Conservation (phyloP, 2,888 invertebrate genomes). For the Drosophila sordidula region DNA sequence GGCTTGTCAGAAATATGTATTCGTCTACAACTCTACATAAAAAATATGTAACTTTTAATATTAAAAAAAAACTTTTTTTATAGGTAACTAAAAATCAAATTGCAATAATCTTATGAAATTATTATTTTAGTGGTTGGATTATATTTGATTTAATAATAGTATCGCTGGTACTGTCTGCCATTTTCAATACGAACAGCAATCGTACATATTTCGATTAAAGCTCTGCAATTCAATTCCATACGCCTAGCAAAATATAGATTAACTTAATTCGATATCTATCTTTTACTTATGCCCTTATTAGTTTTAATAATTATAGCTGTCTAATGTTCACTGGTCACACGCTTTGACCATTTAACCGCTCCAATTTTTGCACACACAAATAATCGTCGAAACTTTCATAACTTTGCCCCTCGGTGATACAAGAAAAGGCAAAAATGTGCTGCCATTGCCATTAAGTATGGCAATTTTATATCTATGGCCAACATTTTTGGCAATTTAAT, state of each 20-base stretch:
- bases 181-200: too few species aligned
- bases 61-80: too few species aligned
- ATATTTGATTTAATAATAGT: too few species aligned
- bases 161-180: too few species aligned
- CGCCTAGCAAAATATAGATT: neutral
- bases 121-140: too few species aligned
- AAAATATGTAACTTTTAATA: too few species aligned
- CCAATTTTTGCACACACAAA: constrained; percentile 29
- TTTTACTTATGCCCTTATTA: neutral
- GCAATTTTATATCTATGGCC: constrained; percentile 18
- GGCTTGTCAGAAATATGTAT: too few species aligned
- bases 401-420: constrained; percentile 24
- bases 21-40: too few species aligned
- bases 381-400: constrained; percentile 45
- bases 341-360: constrained; percentile 22
- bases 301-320: constrained; percentile 6
- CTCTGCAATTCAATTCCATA: too few species aligned
- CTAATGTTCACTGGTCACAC: constrained; percentile 13
- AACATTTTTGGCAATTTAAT: constrained; percentile 29
- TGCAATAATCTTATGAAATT: too few species aligned
- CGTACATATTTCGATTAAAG: too few species aligned
- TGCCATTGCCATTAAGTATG: constrained; percentile 33
- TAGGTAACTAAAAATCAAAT: too few species aligned
- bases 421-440: constrained; percentile 23
- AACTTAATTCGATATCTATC: neutral